Evolutionary conservation across 2,888 invertebrate genomes (phyloP).

Genomic region (Lycocerus yunnanus): DNA sequence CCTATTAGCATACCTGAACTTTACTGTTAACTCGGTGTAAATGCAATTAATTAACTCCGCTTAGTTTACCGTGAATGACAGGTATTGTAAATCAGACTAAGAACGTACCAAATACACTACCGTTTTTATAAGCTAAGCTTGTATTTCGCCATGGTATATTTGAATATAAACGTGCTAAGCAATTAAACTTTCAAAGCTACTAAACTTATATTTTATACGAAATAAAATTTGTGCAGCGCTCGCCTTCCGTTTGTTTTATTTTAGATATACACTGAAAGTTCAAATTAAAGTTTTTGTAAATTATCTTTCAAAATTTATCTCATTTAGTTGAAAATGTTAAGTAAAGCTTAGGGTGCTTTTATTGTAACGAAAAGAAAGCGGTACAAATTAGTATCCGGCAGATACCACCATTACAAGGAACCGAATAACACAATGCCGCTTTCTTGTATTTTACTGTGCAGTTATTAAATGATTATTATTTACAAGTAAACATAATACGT

Average conservation of each 20-base stretch:
- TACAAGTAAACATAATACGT: not conserved
- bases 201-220: not conserved
- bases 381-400: not conserved
- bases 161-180: not conserved
- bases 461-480: not conserved
- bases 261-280: not conserved
- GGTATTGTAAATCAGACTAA: slow-evolving; percentile 10
- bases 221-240: not conserved
- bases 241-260: not conserved
- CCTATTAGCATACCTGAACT: slow-evolving; percentile 26
- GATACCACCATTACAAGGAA: not conserved
- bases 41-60: slow-evolving; percentile 24
- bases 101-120: not conserved
- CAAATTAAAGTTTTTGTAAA: not conserved
- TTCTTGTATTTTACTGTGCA: not conserved
- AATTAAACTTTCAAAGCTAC: not conserved
- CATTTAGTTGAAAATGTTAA: not conserved
- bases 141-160: not conserved
- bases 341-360: not conserved
- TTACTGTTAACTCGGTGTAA: slow-evolving; percentile 19
- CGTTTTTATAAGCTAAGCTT: not conserved
- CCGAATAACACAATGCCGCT: not conserved
- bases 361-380: not conserved
- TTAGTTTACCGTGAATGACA: slow-evolving; percentile 22
- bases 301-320: not conserved